A percentile compares a stretch with the other conserved stretches of the same genome.
These are phyloP conservation scores for Sebastes cheni DNA, from an alignment of 2,797 vertebrate genomes.

Conservation along the genomic window DNA sequence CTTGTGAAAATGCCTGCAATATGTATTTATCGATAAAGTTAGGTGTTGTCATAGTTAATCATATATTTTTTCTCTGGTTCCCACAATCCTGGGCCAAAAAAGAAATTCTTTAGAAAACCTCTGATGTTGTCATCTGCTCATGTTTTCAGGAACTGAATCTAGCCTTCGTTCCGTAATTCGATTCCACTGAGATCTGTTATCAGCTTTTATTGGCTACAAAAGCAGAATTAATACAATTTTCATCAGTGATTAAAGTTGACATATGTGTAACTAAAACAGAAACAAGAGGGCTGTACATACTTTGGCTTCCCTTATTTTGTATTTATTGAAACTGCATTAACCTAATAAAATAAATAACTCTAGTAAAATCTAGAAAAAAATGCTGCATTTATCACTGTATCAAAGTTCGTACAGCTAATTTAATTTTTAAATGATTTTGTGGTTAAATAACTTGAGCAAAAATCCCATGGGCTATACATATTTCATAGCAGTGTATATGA, in stretches of 20 bases:
- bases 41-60: too few relatives aligned
- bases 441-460: neutral
- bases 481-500: neutral
- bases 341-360: neutral
- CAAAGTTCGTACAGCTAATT: neutral
- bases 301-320: neutral
- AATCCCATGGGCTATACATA: neutral
- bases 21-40: neutral
- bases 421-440: neutral
- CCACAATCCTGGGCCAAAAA: neutral
- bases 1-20: neutral
- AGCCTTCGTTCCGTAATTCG: neutral
- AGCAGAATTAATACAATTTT: neutral
- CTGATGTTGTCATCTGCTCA: neutral
- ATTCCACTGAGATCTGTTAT: neutral
- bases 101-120: neutral
- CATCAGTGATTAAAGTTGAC: conserved; percentile 11
- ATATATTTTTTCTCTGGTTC: neutral
- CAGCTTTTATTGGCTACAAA: neutral
- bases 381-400: neutral
- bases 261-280: neutral
- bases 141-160: neutral
- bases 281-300: neutral
- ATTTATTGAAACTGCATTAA: neutral
- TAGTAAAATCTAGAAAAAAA: too few relatives aligned